phyloP scores from a whole-genome alignment of 1,140 invertebrate species.

The Armadillidium nasatum region DNA sequence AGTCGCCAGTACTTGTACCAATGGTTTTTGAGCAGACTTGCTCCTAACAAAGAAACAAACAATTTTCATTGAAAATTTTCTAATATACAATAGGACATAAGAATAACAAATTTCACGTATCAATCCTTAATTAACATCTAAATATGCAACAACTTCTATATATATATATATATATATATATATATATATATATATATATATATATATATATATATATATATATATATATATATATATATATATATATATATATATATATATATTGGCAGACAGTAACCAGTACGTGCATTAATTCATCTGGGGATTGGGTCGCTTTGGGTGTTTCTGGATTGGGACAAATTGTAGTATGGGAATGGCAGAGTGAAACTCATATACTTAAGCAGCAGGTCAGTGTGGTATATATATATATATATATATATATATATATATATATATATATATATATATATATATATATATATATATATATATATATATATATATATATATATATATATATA shows the following conservation, averaged over 20 bases:
- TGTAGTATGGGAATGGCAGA: conserved; percentile 98
- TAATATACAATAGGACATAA: no score
- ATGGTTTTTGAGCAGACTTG: no score
- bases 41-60: no score
- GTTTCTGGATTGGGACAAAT: conserved; percentile 72
- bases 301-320: conserved; percentile 87
- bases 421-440: no score
- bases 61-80: no score
- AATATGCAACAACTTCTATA: neutral
- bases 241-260: conserved; percentile 57
- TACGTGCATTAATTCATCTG: conserved; percentile 73
- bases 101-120: no score
- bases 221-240: conserved; percentile 24
- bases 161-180: neutral
- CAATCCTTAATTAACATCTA: neutral
- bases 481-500: no score
- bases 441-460: no score
- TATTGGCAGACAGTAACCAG: conserved; percentile 73
- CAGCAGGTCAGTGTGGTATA: conserved; percentile 77
- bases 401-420: no score
- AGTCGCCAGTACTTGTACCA: no score
- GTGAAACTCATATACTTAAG: conserved; percentile 96
- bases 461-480: no score
- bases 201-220: neutral
- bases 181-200: neutral